Conservation (phyloP, 2,888 invertebrate genomes). For the Nineta flava region DNA sequence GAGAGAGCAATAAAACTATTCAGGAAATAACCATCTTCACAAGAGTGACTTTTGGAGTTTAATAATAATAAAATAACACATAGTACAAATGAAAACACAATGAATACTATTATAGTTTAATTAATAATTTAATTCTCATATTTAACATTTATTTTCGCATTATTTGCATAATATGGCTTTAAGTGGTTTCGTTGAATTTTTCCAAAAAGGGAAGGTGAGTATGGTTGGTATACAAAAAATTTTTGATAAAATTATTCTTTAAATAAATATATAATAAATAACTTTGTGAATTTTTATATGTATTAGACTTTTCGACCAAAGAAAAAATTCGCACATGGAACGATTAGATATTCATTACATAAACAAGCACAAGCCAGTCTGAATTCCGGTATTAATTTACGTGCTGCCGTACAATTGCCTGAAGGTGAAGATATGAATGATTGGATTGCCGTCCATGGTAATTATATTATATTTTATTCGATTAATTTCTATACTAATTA, state of each 20-base stretch:
- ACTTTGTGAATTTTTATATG: slow-evolving; percentile 6
- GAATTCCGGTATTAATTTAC: slow-evolving; percentile 75
- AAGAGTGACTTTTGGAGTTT: no score
- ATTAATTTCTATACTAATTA: not conserved
- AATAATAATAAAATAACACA: no score
- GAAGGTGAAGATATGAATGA: slow-evolving; percentile 73
- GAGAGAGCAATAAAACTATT: no score
- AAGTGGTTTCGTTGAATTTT: slow-evolving; percentile 58
- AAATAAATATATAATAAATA: not conserved
- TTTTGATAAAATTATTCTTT: not conserved
- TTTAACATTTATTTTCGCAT: no score
- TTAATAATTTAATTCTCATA: not conserved
- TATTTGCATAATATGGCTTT: slow-evolving; percentile 35
- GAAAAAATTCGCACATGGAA: slow-evolving; percentile 76
- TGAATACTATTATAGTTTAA: not conserved
- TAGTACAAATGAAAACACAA: not conserved
- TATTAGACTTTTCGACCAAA: slow-evolving; percentile 76
- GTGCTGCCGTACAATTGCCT: slow-evolving; percentile 65
- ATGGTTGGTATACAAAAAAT: slow-evolving; percentile 4
- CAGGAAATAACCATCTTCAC: no score
- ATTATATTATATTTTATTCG: slow-evolving; percentile 8
- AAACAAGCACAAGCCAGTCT: slow-evolving; percentile 84
- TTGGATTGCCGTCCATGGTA: slow-evolving; percentile 88
- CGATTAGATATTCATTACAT: slow-evolving; percentile 70
- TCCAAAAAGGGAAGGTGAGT: slow-evolving; percentile 59